Base-by-base conservation (phyloP, 1,140 invertebrate genomes). In the Heterodera schachtii region DNA sequence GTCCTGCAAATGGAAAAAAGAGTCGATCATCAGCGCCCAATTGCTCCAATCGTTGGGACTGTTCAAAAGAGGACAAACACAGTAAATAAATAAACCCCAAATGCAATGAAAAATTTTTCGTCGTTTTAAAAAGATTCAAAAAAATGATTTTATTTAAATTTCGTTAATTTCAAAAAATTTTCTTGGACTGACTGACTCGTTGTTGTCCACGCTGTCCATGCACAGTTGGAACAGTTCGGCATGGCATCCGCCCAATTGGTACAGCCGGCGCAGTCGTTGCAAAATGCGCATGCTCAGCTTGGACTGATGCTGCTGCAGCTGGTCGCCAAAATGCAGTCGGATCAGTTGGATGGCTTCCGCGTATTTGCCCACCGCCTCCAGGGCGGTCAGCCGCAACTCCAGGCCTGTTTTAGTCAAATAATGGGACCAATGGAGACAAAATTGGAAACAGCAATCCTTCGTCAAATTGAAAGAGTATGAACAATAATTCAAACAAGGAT, bases 391-490 rank as follows among this genome's bases (percentile, higher is more conserved):
- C 57, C 78, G 44, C 9, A 85, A 43, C 9, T 84, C 75, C n/a
- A 87, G 67, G 47, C 86, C 84, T 85, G 60, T 47, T 80, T 3
- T 21, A 3, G 80, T n/a, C n/a, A 69, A 81, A 81, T 44, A 78
- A 41, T 81, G n/a, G n/a, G n/a, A n/a, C n/a, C n/a, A n/a, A n/a
- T n/a, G n/a, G n/a, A n/a, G n/a, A n/a, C n/a, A n/a, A n/a, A n/a
- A n/a, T n/a, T n/a, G n/a, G n/a, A n/a, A n/a, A n/a, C n/a, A n/a
- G n/a, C n/a, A n/a, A n/a, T n/a, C n/a, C n/a, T n/a, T n/a, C n/a
- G n/a, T n/a, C n/a, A n/a, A n/a, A n/a, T n/a, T n/a, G n/a, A n/a
- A n/a, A n/a, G n/a, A n/a, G n/a, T n/a, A n/a, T n/a, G n/a, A n/a
- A n/a, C n/a, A n/a, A n/a, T n/a, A n/a, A n/a, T n/a, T n/a, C n/a